phyloP scores from a whole-genome alignment of 2,113 vertebrate species.

The Oryzias woworae region DNA sequence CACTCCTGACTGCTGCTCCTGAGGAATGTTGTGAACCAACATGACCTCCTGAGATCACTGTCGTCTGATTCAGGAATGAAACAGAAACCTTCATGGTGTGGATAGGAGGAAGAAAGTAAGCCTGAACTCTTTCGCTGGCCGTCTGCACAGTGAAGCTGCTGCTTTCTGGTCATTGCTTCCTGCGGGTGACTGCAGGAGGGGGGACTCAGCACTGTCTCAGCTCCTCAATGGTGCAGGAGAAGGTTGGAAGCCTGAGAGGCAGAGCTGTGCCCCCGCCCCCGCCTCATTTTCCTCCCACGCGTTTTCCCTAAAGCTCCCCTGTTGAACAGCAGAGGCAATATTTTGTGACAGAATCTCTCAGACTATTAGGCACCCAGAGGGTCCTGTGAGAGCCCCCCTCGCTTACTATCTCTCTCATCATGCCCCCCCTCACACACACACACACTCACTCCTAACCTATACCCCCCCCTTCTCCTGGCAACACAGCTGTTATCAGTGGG shows the following conservation, averaged over 20 bases:
- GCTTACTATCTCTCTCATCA: neutral
- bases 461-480: neutral
- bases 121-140: too few relatives aligned
- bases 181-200: too few relatives aligned
- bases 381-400: slow-evolving; percentile 47
- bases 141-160: too few relatives aligned
- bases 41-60: too few relatives aligned
- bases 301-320: slow-evolving; percentile 59
- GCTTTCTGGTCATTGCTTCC: too few relatives aligned
- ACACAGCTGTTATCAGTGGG: neutral
- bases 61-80: too few relatives aligned
- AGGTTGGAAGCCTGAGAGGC: slow-evolving; percentile 19
- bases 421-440: neutral
- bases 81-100: too few relatives aligned
- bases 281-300: slow-evolving; percentile 30
- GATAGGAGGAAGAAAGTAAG: too few relatives aligned
- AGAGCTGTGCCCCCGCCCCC: slow-evolving; percentile 23
- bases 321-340: slow-evolving; percentile 56
- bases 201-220: neutral
- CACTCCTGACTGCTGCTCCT: too few relatives aligned
- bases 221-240: slow-evolving; percentile 20
- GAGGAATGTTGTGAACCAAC: too few relatives aligned
- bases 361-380: slow-evolving; percentile 68
- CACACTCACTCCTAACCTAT: too few relatives aligned
- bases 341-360: slow-evolving; percentile 69